phyloP scores from a whole-genome alignment of 92 coral and sea anemone species.

The Palythoa caribaeorum region DNA sequence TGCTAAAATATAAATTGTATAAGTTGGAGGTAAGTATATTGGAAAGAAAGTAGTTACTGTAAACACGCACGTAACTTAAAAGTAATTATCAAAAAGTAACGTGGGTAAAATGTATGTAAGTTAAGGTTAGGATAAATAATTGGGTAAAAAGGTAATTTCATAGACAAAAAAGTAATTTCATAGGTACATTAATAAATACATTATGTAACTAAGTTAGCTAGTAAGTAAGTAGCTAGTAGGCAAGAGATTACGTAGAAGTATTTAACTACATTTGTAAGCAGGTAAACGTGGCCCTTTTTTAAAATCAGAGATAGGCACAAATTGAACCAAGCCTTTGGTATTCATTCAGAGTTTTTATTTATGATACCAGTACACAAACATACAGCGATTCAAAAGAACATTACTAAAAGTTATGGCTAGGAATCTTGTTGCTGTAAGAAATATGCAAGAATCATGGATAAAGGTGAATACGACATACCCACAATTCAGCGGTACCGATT shows the following conservation, averaged over 20 bases:
- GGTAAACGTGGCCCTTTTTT: neutral
- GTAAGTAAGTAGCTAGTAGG: neutral
- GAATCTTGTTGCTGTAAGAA: neutral
- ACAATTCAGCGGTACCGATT: conserved; percentile 88
- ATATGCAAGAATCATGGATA: neutral
- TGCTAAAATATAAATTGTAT: conserved; percentile 58
- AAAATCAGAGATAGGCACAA: neutral
- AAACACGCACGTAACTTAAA: neutral
- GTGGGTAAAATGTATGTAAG: no score
- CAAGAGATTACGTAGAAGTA: neutral
- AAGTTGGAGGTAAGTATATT: no score
- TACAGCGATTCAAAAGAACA: no score
- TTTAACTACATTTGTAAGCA: neutral
- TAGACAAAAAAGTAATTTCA: no score
- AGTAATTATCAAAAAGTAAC: neutral
- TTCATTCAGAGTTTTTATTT: neutral
- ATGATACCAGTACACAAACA: no score
- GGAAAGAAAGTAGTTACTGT: no score
- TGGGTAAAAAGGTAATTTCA: neutral
- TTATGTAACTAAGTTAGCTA: neutral
- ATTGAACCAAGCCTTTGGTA: neutral
- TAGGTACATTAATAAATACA: neutral
- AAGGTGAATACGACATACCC: conserved; percentile 66
- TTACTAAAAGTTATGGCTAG: no score
- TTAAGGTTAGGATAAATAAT: neutral